Conservation (phyloP, 2,888 invertebrate species). For the Pterobdella sp. region DNA sequence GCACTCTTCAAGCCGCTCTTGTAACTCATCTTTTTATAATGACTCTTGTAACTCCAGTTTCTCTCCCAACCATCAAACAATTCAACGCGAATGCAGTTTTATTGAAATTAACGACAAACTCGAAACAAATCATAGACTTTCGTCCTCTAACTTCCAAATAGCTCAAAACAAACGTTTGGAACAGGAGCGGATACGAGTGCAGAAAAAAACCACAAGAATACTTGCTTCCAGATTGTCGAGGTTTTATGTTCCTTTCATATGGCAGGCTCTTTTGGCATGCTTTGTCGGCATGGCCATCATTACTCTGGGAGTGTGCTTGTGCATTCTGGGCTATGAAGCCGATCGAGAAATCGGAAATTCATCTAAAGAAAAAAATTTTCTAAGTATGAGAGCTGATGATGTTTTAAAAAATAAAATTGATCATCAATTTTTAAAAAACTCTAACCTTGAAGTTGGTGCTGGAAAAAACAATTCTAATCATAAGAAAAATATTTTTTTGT, state of each 20-base stretch:
- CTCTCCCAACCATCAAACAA: neutral
- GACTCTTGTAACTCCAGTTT: neutral
- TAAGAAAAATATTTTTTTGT: neutral
- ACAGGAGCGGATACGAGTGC: neutral
- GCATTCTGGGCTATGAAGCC: constrained; percentile 28
- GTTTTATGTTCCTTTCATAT: constrained; percentile 30
- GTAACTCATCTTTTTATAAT: too few species aligned
- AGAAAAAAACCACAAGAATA: neutral
- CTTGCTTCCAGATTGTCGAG: neutral
- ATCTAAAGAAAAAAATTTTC: neutral
- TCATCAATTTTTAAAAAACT: neutral
- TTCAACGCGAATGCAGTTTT: neutral
- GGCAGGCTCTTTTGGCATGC: constrained; percentile 26
- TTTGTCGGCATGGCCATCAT: constrained; percentile 17
- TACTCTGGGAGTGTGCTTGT: constrained; percentile 21
- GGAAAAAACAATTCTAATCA: neutral
- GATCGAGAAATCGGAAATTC: constrained; percentile 1
- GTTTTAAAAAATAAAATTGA: neutral
- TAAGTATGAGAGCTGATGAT: too few species aligned
- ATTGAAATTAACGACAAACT: neutral
- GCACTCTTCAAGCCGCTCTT: neutral
- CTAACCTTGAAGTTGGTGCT: neutral
- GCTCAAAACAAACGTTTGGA: constrained; percentile 12
- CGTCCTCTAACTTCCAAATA: constrained; percentile 17
- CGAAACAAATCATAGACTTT: neutral